These are phyloP conservation scores for Myioborus melanocephalus DNA, from an alignment of 2,797 vertebrate genomes.

Conservation along the genomic window DNA sequence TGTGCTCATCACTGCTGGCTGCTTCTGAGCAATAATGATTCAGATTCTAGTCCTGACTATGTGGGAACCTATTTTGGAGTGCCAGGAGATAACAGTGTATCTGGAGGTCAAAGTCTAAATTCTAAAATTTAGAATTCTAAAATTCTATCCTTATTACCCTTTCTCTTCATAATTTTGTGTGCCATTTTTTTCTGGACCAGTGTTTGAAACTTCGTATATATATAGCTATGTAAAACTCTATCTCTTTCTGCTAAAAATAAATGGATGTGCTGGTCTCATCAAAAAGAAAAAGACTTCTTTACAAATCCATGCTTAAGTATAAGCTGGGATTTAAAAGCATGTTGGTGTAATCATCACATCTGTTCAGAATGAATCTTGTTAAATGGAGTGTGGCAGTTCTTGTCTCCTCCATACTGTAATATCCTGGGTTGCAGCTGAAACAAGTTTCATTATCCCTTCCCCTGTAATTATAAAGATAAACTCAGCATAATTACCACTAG, in stretches of 20 bases:
- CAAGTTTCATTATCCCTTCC: neutral
- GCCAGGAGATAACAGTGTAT: neutral
- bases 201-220: neutral
- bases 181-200: neutral
- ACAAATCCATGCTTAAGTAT: neutral
- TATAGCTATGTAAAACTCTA: neutral
- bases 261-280: neutral
- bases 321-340: neutral
- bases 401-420: neutral
- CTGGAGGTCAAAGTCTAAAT: neutral
- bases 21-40: neutral
- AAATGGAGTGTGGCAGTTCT: neutral
- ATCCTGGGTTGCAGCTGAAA: neutral
- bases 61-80: neutral
- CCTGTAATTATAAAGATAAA: neutral
- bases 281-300: neutral
- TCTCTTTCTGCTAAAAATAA: neutral
- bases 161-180: neutral
- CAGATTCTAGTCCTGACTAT: neutral
- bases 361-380: neutral
- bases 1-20: neutral
- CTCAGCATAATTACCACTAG: neutral
- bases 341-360: neutral
- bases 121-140: neutral
- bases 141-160: neutral